Evolutionary conservation across 2,888 invertebrate genomes (phyloP).

Genomic region (Matsumyia berberina): DNA sequence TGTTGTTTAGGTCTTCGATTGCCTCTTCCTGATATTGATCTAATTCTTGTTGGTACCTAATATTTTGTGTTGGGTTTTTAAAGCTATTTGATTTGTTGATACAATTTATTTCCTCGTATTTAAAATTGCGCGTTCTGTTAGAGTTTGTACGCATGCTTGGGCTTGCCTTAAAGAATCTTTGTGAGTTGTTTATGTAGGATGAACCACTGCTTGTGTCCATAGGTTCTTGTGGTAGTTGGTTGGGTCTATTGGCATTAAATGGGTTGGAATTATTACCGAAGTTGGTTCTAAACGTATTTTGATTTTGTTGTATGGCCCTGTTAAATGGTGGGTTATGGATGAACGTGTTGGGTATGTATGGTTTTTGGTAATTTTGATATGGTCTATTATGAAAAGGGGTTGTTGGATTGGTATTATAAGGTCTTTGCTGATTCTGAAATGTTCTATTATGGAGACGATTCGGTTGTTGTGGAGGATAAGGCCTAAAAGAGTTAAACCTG

Average conservation of each 20-base stretch:
- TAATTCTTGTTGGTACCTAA: background rate
- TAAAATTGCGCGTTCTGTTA: background rate
- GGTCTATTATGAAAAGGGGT: background rate
- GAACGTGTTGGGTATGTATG: slow-evolving; percentile 1
- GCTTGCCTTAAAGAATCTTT: background rate
- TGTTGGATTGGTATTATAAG: background rate
- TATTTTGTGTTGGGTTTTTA: background rate
- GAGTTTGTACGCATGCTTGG: background rate
- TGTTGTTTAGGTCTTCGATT: background rate
- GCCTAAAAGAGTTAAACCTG: too few relatives aligned
- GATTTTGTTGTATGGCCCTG: background rate
- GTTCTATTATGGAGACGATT: background rate
- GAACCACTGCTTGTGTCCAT: slow-evolving; percentile 36
- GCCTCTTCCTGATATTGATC: slow-evolving; percentile 1
- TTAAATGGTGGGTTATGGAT: slow-evolving; percentile 8
- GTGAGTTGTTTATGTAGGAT: slow-evolving; percentile 19
- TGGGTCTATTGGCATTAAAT: slow-evolving; percentile 10
- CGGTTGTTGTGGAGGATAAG: too few relatives aligned
- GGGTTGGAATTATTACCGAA: background rate
- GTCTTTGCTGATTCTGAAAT: background rate
- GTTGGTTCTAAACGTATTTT: slow-evolving; percentile 5
- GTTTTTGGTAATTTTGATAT: background rate
- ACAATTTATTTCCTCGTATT: background rate
- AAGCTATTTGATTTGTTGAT: background rate
- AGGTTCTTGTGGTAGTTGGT: slow-evolving; percentile 36